phyloP scores from a whole-genome alignment of 2,888 invertebrate genomes.

The Ommatoiulus sabulosus region DNA sequence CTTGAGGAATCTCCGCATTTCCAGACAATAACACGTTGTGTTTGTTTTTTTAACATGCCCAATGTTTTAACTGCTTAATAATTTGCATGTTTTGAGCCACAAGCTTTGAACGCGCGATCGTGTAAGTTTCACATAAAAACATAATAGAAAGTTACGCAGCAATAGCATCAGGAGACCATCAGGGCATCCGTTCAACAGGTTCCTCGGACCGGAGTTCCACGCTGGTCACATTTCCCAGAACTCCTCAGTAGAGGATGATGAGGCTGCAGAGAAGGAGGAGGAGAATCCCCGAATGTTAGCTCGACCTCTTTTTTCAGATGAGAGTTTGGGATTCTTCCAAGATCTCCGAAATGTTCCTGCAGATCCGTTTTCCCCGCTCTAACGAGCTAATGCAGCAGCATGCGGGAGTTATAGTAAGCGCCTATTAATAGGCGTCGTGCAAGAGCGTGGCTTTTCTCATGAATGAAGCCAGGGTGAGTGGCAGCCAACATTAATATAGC shows the following conservation, averaged over 20 bases:
- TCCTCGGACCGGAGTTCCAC: not conserved
- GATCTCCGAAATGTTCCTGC: constrained; percentile 35
- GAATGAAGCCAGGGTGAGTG: constrained; percentile 43
- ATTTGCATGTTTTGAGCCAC: too few relatives aligned
- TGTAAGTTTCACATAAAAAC: too few relatives aligned
- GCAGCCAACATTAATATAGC: constrained; percentile 40
- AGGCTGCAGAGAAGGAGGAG: not conserved
- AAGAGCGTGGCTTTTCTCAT: constrained; percentile 41
- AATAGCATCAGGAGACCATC: not conserved
- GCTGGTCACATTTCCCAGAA: not conserved
- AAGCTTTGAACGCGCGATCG: too few relatives aligned
- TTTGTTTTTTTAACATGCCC: too few relatives aligned
- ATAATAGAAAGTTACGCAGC: not conserved
- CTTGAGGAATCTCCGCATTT: not conserved
- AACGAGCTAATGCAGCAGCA: constrained; percentile 18
- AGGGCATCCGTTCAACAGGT: not conserved
- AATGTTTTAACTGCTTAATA: too few relatives aligned
- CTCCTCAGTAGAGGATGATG: not conserved
- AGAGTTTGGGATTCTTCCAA: constrained; percentile 14
- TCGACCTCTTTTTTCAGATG: constrained; percentile 18
- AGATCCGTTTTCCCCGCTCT: constrained; percentile 36
- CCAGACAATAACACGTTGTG: not conserved
- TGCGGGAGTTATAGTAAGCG: not conserved
- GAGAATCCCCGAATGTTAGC: constrained; percentile 30
- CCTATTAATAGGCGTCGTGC: constrained; percentile 33